Evolutionary conservation across 2,888 invertebrate genomes (phyloP).

Genomic region (Metalampra italica): DNA sequence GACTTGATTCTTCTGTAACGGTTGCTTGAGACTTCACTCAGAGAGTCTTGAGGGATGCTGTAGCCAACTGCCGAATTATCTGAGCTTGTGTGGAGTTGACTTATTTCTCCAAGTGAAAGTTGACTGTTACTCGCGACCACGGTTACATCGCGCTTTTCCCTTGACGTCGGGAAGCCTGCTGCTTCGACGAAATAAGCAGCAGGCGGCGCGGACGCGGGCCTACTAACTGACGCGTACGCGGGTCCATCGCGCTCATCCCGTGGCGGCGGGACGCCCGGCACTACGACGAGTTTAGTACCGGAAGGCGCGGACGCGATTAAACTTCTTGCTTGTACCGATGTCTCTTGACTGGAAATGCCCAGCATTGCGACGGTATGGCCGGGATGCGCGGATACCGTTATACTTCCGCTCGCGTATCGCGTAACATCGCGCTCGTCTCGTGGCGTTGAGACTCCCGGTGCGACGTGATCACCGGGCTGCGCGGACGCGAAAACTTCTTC

Average conservation of each 20-base stretch:
- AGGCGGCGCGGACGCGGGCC: no score
- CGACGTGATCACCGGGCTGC: neutral
- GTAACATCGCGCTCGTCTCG: no score
- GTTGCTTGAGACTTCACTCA: neutral
- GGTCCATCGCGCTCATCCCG: neutral
- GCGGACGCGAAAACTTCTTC: neutral
- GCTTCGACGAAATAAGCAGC: neutral
- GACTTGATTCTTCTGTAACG: neutral
- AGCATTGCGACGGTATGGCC: neutral
- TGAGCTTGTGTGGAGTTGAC: neutral
- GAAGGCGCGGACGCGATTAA: neutral
- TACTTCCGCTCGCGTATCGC: no score
- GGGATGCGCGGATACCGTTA: neutral
- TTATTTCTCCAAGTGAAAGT: neutral
- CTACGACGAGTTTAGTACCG: neutral
- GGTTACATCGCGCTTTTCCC: neutral
- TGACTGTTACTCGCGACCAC: neutral
- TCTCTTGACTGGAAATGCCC: neutral
- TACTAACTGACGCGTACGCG: neutral
- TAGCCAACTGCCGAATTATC: neutral
- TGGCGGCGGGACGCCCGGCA: neutral
- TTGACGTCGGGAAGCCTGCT: neutral
- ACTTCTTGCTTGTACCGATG: no score
- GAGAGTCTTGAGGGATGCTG: neutral
- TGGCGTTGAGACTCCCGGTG: no score